Evolutionary conservation across 2,113 vertebrate genomes (phyloP).

Genomic region (Parus major): DNA sequence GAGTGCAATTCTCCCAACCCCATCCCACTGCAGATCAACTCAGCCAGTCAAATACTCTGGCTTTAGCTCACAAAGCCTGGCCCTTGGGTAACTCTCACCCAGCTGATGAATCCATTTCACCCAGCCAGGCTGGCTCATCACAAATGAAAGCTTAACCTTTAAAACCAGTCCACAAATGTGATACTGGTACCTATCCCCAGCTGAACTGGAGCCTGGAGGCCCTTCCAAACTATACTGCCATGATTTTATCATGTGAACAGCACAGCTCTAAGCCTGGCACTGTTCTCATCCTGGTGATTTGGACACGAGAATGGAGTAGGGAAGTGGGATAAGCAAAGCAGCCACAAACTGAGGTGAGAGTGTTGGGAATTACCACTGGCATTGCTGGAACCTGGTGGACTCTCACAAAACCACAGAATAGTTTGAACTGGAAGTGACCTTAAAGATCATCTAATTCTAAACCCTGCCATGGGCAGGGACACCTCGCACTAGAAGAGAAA

Average conservation of each 20-base stretch:
- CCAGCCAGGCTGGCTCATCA: background rate
- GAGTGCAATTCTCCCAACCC: background rate
- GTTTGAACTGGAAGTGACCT: background rate
- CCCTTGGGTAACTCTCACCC: background rate
- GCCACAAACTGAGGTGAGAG: background rate
- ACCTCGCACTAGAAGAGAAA: background rate
- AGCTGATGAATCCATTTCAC: background rate
- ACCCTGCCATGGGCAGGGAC: background rate
- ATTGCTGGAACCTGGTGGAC: background rate
- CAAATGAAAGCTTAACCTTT: background rate
- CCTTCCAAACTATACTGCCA: background rate
- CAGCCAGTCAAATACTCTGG: background rate
- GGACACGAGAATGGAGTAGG: background rate
- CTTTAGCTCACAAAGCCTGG: background rate
- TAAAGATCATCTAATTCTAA: background rate
- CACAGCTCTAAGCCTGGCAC: background rate
- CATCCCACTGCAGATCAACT: background rate
- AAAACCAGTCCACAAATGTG: background rate
- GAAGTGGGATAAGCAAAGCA: background rate
- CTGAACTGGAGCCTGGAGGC: background rate
- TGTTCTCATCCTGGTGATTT: background rate
- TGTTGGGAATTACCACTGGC: background rate
- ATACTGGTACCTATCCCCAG: background rate
- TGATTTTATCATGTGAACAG: background rate
- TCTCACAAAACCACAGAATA: background rate